phyloP scores from a whole-genome alignment of 2,888 invertebrate species.

The Eueremaeus valkanovi region DNA sequence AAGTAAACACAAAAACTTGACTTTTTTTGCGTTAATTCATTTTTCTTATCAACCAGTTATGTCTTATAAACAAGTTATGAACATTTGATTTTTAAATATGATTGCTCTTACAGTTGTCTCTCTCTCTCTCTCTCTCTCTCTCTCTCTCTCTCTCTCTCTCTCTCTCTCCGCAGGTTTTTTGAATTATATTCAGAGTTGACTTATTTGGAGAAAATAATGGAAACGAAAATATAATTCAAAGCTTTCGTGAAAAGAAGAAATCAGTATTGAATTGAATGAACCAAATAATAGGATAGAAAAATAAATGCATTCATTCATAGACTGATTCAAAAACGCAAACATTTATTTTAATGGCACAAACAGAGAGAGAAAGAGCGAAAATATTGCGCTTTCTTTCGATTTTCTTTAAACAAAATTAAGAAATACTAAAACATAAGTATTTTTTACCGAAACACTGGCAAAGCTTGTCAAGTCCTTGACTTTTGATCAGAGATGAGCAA shows the following conservation, averaged over 20 bases:
- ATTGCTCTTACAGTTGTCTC: neutral
- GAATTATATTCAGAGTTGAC: neutral
- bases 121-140: neutral
- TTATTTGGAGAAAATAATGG: neutral
- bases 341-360: neutral
- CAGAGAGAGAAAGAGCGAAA: neutral
- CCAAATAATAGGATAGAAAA: conserved; percentile 12
- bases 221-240: neutral
- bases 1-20: too few species aligned
- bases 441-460: conserved; percentile 13
- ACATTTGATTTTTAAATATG: neutral
- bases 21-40: too few species aligned
- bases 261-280: conserved; percentile 17
- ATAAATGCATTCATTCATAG: conserved; percentile 24
- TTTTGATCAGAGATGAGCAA: too few species aligned
- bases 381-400: neutral
- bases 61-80: neutral
- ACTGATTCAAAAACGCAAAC: conserved; percentile 28
- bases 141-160: conserved; percentile 7
- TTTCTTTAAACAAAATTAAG: neutral
- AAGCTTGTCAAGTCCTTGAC: conserved; percentile 26
- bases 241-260: conserved; percentile 11
- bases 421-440: conserved; percentile 5
- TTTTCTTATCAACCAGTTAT: too few species aligned
- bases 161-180: neutral